phyloP scores from a whole-genome alignment of 1,140 invertebrate genomes.

The Pachypeltis micranthus region DNA sequence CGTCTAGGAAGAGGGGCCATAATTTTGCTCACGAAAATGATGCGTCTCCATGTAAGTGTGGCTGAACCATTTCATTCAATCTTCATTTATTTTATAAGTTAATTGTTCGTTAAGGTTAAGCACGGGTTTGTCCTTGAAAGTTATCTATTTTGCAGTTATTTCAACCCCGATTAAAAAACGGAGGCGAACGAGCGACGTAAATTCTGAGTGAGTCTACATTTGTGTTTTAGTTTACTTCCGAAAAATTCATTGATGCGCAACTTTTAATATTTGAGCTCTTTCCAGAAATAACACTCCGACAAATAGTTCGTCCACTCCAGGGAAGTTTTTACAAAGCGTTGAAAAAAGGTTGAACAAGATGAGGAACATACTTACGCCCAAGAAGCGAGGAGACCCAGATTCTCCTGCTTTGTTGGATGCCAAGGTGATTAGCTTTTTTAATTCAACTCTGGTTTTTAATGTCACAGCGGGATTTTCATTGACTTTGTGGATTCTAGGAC shows the following conservation, averaged over 20 bases:
- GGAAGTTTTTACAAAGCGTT: constrained; percentile 50
- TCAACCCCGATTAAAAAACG: constrained; percentile 24
- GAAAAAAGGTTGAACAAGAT: constrained; percentile 57
- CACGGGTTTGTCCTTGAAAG: constrained; percentile 29
- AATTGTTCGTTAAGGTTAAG: too few species aligned
- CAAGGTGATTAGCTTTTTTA: constrained; percentile 36
- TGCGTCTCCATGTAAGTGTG: neutral
- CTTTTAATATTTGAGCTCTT: too few species aligned
- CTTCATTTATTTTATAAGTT: too few species aligned
- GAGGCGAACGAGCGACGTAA: constrained; percentile 20
- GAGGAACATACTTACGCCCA: constrained; percentile 55
- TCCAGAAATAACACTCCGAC: neutral
- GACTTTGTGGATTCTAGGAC: constrained; percentile 38
- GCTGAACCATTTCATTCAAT: too few species aligned
- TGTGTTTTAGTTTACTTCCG: neutral
- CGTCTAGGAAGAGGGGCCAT: neutral
- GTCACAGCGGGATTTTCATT: neutral
- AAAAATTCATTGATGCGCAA: too few species aligned
- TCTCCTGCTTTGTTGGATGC: constrained; percentile 33
- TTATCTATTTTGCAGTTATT: neutral
- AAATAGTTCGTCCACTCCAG: constrained; percentile 19
- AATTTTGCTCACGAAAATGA: neutral
- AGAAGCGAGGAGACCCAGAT: constrained; percentile 16
- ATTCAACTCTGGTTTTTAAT: neutral
- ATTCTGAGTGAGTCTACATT: neutral